Percentiles rank a stretch among this genome's conserved stretches.
These are phyloP conservation scores for Cataglyphis cursor DNA, from an alignment of 2,888 invertebrate genomes.

Conservation along the genomic window DNA sequence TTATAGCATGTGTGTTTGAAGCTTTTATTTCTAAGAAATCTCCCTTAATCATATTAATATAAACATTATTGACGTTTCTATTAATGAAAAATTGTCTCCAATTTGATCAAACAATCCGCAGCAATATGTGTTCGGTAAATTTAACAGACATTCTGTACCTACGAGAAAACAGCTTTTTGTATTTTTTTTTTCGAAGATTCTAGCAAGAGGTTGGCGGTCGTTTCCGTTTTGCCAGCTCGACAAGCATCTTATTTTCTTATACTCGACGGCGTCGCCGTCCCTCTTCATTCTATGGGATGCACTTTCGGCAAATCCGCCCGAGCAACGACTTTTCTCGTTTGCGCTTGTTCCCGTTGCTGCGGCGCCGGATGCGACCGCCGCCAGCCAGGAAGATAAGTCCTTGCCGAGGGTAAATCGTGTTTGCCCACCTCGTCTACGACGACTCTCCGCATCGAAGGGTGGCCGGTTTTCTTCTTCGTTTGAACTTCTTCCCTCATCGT, in stretches of 20 bases:
- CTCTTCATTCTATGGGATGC: slow-evolving; percentile 66
- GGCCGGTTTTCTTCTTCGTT: slow-evolving; percentile 44
- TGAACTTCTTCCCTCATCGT: slow-evolving; percentile 6
- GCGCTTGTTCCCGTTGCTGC: slow-evolving; percentile 48
- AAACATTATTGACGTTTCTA: background rate
- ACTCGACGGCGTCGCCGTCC: slow-evolving; percentile 57
- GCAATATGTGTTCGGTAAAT: background rate
- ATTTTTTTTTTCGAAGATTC: slow-evolving; percentile 21
- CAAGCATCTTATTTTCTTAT: slow-evolving; percentile 68
- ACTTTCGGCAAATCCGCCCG: slow-evolving; percentile 68
- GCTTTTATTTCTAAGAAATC: background rate
- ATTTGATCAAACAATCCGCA: background rate
- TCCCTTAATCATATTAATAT: background rate
- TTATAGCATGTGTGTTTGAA: background rate
- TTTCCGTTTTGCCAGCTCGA: slow-evolving; percentile 43
- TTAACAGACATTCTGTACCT: background rate
- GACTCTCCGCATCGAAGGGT: slow-evolving; percentile 43
- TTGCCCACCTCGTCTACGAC: slow-evolving; percentile 64
- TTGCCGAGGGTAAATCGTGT: slow-evolving; percentile 72
- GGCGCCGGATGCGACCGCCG: slow-evolving; percentile 53
- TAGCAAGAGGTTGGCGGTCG: slow-evolving; percentile 4
- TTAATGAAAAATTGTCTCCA: background rate
- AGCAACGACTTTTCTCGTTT: slow-evolving; percentile 73
- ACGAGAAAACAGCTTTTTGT: slow-evolving; percentile 10
- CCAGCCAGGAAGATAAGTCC: slow-evolving; percentile 69